Conservation (phyloP, 2,113 vertebrate genomes). For the Aleadryas rufinucha region DNA sequence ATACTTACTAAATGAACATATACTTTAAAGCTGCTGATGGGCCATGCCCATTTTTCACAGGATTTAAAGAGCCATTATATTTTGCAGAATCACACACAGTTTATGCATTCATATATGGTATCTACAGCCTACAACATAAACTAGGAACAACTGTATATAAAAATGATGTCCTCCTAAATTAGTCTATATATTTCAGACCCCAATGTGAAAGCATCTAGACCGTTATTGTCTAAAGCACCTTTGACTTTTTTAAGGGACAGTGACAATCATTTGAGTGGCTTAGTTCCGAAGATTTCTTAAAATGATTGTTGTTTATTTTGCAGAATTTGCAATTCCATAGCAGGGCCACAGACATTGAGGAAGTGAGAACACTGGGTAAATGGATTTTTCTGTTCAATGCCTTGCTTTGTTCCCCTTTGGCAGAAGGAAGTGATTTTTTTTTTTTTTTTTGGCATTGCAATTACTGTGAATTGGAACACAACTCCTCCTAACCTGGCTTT, state of each 20-base stretch:
- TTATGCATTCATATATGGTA: neutral
- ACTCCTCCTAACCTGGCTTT: neutral
- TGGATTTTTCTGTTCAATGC: neutral
- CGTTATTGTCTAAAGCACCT: neutral
- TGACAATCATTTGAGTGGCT: neutral
- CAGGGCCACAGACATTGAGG: neutral
- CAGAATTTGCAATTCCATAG: neutral
- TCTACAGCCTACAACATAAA: neutral
- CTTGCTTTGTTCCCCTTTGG: neutral
- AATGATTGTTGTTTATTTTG: neutral
- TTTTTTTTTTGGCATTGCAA: neutral
- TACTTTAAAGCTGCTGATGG: neutral
- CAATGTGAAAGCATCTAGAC: neutral
- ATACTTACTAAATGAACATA: neutral
- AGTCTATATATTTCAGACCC: neutral
- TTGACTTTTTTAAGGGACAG: neutral
- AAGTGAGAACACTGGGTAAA: neutral
- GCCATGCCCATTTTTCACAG: neutral
- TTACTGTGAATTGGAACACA: constrained; percentile 7
- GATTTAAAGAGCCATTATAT: neutral
- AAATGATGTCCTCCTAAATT: neutral
- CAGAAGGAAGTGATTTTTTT: neutral
- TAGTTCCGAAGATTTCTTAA: neutral
- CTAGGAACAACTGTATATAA: neutral
- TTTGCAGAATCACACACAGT: neutral